phyloP scores from a whole-genome alignment of 2,888 invertebrate species.

The Drosophila kambysellisi region DNA sequence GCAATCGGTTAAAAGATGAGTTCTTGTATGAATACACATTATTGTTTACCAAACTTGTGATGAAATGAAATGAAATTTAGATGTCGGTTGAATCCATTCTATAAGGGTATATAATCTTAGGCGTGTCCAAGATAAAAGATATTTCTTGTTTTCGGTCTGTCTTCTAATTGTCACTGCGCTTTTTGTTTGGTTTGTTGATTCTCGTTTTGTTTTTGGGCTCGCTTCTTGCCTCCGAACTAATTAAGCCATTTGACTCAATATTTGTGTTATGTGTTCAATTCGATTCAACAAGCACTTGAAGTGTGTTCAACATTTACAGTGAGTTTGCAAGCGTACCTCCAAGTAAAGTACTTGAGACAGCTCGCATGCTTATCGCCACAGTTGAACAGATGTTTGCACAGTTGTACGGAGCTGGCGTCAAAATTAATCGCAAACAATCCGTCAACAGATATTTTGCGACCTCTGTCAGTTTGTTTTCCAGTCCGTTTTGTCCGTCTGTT shows the following conservation, averaged over 20 bases:
- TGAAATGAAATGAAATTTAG: background rate
- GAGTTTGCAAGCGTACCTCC: background rate
- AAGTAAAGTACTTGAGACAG: constrained; percentile 1
- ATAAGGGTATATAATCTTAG: background rate
- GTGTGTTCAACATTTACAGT: constrained; percentile 6
- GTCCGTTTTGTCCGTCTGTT: constrained; percentile 1
- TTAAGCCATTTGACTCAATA: constrained; percentile 24
- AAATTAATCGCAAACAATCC: constrained; percentile 44
- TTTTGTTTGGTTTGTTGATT: constrained; percentile 1
- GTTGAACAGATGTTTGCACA: constrained; percentile 43
- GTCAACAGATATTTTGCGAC: constrained; percentile 35
- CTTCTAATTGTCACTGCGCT: background rate
- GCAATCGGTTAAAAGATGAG: background rate
- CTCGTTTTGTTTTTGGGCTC: constrained; percentile 4
- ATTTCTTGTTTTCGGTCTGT: background rate
- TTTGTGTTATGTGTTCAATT: constrained; percentile 14
- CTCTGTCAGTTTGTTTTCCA: constrained; percentile 13
- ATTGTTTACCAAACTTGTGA: background rate
- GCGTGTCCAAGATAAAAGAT: background rate
- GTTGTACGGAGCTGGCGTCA: constrained; percentile 40
- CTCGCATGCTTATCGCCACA: constrained; percentile 22
- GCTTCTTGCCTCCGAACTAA: constrained; percentile 5
- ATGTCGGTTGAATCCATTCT: background rate
- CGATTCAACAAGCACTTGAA: constrained; percentile 7
- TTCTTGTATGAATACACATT: background rate